A percentile compares a stretch with the other conserved stretches of the same genome.
These are phyloP conservation scores for Dendropsophus ebraccatus DNA, from an alignment of 2,113 vertebrate genomes.

Conservation along the genomic window DNA sequence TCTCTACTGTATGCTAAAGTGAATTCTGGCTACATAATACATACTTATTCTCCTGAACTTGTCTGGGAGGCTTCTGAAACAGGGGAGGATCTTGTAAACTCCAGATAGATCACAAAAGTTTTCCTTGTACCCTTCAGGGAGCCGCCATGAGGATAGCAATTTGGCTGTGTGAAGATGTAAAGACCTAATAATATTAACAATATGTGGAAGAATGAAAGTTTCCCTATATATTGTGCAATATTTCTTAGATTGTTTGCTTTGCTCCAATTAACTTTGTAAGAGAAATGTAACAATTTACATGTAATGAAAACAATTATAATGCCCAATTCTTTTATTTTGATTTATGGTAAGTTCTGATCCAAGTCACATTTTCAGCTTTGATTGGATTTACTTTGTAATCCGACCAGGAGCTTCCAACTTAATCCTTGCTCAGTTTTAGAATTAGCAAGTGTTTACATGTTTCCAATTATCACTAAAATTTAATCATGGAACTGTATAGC, in stretches of 20 bases:
- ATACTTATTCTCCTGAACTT: too few relatives aligned
- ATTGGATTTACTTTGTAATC: slow-evolving; percentile 22
- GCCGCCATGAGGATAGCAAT: too few relatives aligned
- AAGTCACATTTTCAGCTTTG: slow-evolving; percentile 3
- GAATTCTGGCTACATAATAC: too few relatives aligned
- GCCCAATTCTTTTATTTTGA: not conserved
- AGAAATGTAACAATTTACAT: not conserved
- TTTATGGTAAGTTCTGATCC: not conserved
- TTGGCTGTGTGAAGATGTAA: too few relatives aligned
- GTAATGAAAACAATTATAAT: not conserved
- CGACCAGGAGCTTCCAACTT: not conserved
- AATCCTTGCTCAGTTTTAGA: slow-evolving; percentile 12
- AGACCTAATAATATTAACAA: not conserved
- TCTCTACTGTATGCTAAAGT: too few relatives aligned
- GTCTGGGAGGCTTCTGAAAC: too few relatives aligned
- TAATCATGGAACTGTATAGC: slow-evolving; percentile 72
- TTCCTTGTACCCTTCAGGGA: too few relatives aligned
- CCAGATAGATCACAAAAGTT: too few relatives aligned
- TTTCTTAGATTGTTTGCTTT: not conserved
- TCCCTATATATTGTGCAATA: not conserved
- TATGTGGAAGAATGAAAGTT: not conserved
- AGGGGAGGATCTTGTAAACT: too few relatives aligned
- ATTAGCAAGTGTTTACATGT: slow-evolving; percentile 49
- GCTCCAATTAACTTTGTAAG: not conserved
- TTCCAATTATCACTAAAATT: slow-evolving; percentile 72